Evolutionary conservation across 2,797 vertebrate species (phyloP).

Genomic region (Agapornis canus): DNA sequence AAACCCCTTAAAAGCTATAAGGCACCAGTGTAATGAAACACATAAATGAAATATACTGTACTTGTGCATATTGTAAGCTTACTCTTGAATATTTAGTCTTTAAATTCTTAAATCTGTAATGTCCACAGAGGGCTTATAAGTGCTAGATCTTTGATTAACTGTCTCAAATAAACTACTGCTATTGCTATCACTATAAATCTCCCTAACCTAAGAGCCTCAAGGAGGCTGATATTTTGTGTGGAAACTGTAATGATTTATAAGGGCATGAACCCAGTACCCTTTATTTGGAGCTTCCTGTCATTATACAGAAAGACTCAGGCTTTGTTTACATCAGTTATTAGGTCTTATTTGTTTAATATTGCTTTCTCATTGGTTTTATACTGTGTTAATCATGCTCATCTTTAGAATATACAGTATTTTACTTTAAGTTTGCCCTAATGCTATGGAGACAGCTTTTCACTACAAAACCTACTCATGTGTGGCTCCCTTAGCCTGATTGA

Average conservation of each 20-base stretch:
- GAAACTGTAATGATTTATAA: constrained; percentile 23
- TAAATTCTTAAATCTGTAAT: constrained; percentile 46
- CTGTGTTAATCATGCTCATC: not conserved
- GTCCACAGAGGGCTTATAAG: constrained; percentile 63
- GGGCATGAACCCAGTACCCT: not conserved
- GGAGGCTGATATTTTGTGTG: constrained; percentile 9
- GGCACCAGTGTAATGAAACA: constrained; percentile 67
- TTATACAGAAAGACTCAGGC: not conserved
- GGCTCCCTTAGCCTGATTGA: not conserved
- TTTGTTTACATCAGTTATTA: not conserved
- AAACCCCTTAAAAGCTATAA: constrained; percentile 39
- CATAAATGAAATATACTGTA: constrained; percentile 65
- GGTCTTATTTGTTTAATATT: constrained; percentile 22
- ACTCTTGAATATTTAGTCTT: constrained; percentile 46
- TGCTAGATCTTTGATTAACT: constrained; percentile 67
- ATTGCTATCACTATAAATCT: constrained; percentile 55
- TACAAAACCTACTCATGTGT: not conserved
- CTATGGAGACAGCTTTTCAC: not conserved
- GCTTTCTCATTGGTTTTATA: constrained; percentile 2
- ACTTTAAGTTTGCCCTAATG: not conserved
- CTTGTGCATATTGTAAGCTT: constrained; percentile 31
- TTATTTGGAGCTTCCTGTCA: constrained; percentile 38
- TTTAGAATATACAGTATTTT: not conserved
- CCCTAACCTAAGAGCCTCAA: not conserved
- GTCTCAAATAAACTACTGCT: constrained; percentile 58